Evolutionary conservation across 2,888 invertebrate species (phyloP).

Genomic region (Azorinus chamasolen): DNA sequence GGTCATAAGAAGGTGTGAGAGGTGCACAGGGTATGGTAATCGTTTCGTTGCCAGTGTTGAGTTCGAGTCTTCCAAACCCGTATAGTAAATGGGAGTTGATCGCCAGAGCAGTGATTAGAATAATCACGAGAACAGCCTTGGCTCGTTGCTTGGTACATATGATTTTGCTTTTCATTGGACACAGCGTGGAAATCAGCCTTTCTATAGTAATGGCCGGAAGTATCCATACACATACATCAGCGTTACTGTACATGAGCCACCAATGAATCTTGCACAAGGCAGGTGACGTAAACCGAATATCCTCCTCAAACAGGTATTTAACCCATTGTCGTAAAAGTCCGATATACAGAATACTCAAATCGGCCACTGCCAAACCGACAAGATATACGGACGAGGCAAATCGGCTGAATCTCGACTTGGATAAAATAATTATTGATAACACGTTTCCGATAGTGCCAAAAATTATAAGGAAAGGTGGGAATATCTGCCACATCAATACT

Average conservation of each 20-base stretch:
- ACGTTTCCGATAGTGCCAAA: constrained; percentile 77
- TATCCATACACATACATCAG: constrained; percentile 78
- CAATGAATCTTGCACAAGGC: constrained; percentile 69
- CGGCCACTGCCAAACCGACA: constrained; percentile 65
- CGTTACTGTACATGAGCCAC: constrained; percentile 72
- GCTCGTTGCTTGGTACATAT: constrained; percentile 65
- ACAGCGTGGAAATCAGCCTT: constrained; percentile 72
- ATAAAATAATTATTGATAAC: constrained; percentile 68
- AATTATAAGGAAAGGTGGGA: constrained; percentile 71
- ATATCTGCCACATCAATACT: constrained; percentile 59
- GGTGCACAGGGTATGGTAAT: constrained; percentile 44
- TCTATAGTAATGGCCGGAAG: constrained; percentile 77
- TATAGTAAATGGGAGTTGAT: constrained; percentile 72
- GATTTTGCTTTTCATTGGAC: constrained; percentile 68
- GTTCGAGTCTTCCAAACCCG: constrained; percentile 52
- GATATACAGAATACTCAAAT: constrained; percentile 70
- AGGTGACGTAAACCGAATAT: constrained; percentile 59
- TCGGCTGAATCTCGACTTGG: constrained; percentile 53
- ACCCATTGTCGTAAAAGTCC: constrained; percentile 74
- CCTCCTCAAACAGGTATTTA: constrained; percentile 47
- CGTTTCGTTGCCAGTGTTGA: constrained; percentile 18
- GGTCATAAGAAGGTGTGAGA: constrained; percentile 41
- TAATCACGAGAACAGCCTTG: constrained; percentile 36
- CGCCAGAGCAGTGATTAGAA: constrained; percentile 46
- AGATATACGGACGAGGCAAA: constrained; percentile 73